Conservation (phyloP, 2,797 vertebrate species). For the Ispidina picta region DNA sequence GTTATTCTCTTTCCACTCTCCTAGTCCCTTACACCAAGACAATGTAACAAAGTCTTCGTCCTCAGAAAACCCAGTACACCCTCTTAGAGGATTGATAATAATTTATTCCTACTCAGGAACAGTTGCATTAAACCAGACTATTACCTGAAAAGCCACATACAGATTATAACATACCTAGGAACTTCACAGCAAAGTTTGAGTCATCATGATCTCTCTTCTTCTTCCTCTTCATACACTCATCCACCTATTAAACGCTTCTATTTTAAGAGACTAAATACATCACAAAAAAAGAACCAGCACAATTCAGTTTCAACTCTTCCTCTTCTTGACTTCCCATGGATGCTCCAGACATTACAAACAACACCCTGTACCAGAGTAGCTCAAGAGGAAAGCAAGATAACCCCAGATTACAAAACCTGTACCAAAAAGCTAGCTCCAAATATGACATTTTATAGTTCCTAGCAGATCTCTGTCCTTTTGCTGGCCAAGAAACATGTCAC, state of each 20-base stretch:
- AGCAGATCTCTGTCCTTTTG: background rate
- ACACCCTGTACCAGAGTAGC: background rate
- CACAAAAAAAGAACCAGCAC: background rate
- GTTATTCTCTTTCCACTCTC: background rate
- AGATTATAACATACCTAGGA: background rate
- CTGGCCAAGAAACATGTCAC: background rate
- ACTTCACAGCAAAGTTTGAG: background rate
- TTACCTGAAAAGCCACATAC: background rate
- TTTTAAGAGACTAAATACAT: background rate
- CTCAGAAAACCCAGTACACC: background rate
- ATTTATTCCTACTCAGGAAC: background rate
- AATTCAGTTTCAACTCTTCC: background rate
- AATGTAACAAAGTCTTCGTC: background rate
- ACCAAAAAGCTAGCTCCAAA: background rate
- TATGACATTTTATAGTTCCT: background rate
- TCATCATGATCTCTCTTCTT: background rate
- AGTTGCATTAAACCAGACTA: background rate
- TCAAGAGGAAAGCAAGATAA: background rate
- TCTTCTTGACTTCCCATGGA: background rate
- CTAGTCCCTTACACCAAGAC: background rate
- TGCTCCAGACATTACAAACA: background rate
- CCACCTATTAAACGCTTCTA: background rate
- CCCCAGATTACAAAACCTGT: background rate
- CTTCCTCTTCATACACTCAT: background rate
- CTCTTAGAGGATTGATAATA: background rate